Base-by-base conservation (phyloP, 2,113 vertebrate species). In the Chaenocephalus aceratus region DNA sequence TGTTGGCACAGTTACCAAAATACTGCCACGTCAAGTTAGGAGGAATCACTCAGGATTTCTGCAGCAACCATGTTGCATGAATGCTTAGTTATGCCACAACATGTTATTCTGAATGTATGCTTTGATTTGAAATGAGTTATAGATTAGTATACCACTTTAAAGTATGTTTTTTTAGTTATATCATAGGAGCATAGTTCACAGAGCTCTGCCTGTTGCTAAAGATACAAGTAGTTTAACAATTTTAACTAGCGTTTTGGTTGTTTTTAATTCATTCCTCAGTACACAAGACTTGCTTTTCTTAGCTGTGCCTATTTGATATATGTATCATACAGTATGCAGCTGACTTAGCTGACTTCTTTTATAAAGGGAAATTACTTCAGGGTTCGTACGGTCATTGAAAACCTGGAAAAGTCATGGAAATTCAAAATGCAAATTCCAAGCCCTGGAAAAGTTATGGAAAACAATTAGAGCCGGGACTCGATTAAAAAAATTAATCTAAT, bases 1-100 rank as follows among this genome's bases (percentile, higher is more conserved):
- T 84, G 85, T 80, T 82, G 75, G 80, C 74, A 82, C 79, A 70
- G 70, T 76, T 89, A 80, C 2, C 44, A 86, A 87, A 89, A 88
- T 76, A 82, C 60, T 85, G 79, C 68, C 83, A 61, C 4, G 57
- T 76, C 62, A 85, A 71, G 84, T 89, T 78, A 84, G 69, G 45
- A 56, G 72, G 56, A 34, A 54, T 66, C 10, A 0, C 53, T 57
- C 48, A 7, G 18, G 5, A 52, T 67, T n/a, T n/a, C 60, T 15
- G 30, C 30, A 30, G 30, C 30, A 30, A 30, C 30, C 30, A 30
- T 30, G 46, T 62, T 67, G 7, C 66, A 11, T 68, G 71, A 67
- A 1, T n/a, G 36, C 44, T 72, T 14, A n/a, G 36, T 46, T 74
- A 51, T 56, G 23, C 4, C 30, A 57, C n/a, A 36, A 4, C 54